phyloP scores from a whole-genome alignment of 2,113 vertebrate species.

The Hystrix cristata region DNA sequence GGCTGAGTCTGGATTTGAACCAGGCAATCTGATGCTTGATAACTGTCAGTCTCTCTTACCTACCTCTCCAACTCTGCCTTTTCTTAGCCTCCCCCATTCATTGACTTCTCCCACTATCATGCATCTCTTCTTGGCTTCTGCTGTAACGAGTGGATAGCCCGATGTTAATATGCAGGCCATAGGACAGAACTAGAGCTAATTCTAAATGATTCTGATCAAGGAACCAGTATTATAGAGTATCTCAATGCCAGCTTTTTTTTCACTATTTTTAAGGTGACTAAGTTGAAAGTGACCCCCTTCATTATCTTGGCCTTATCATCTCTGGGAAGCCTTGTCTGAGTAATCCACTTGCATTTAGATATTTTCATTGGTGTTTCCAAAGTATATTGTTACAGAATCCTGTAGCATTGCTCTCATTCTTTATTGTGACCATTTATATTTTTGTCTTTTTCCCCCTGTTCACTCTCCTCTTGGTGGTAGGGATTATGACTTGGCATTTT shows the following conservation, averaged over 20 bases:
- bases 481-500: background rate
- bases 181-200: background rate
- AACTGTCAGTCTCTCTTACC: background rate
- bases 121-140: background rate
- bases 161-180: background rate
- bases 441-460: background rate
- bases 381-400: background rate
- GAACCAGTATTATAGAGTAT: background rate
- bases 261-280: background rate
- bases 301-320: constrained; percentile 22
- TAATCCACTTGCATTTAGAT: background rate
- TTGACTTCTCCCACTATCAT: background rate
- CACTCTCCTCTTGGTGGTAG: background rate
- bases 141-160: background rate
- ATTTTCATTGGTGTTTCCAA: background rate
- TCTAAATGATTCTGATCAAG: constrained; percentile 41
- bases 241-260: background rate
- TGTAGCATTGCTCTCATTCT: constrained; percentile 10
- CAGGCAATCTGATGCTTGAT: background rate
- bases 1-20: background rate
- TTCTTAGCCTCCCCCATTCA: background rate
- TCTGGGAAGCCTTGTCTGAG: background rate
- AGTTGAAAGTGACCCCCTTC: background rate
- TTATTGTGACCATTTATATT: constrained; percentile 7
- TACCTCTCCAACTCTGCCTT: background rate